Conservation (phyloP, 2,113 vertebrate genomes). For the Brienomyrus brachyistius region DNA sequence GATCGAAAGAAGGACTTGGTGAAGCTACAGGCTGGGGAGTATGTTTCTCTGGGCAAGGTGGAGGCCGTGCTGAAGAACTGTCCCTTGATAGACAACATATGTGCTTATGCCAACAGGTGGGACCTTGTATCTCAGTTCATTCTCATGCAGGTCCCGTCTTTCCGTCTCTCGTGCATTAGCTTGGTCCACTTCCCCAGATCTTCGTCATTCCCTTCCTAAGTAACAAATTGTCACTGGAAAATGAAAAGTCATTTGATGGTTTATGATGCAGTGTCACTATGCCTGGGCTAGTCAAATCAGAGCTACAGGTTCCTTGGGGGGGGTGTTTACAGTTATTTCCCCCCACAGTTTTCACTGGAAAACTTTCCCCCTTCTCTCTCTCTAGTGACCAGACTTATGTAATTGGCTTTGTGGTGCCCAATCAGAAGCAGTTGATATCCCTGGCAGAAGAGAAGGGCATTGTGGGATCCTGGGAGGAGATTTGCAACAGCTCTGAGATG, state of each 20-base stretch:
- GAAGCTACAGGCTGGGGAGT: slow-evolving; percentile 91
- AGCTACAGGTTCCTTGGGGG: neutral
- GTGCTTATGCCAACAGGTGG: slow-evolving; percentile 89
- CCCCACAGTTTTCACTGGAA: neutral
- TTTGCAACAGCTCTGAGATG: slow-evolving; percentile 76
- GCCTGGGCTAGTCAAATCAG: neutral
- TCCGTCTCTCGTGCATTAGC: neutral
- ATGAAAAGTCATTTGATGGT: neutral
- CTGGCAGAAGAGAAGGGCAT: slow-evolving; percentile 72
- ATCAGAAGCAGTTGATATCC: slow-evolving; percentile 80
- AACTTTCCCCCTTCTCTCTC: neutral
- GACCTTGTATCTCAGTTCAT: neutral
- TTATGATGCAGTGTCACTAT: neutral
- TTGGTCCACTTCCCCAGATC: neutral
- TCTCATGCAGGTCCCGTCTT: neutral
- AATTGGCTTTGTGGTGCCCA: slow-evolving; percentile 92
- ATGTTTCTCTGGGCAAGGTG: slow-evolving; percentile 92
- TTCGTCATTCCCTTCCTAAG: neutral
- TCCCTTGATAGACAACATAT: slow-evolving; percentile 88
- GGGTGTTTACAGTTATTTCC: neutral
- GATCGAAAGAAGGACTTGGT: slow-evolving; percentile 97
- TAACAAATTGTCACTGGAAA: neutral
- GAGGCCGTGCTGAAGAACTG: slow-evolving; percentile 89
- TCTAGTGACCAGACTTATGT: slow-evolving; percentile 84
- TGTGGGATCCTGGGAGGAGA: slow-evolving; percentile 73